A percentile compares a stretch with the other conserved stretches of the same genome.
These are phyloP conservation scores for Acronicta alni DNA, from an alignment of 2,888 invertebrate species.

Conservation along the genomic window DNA sequence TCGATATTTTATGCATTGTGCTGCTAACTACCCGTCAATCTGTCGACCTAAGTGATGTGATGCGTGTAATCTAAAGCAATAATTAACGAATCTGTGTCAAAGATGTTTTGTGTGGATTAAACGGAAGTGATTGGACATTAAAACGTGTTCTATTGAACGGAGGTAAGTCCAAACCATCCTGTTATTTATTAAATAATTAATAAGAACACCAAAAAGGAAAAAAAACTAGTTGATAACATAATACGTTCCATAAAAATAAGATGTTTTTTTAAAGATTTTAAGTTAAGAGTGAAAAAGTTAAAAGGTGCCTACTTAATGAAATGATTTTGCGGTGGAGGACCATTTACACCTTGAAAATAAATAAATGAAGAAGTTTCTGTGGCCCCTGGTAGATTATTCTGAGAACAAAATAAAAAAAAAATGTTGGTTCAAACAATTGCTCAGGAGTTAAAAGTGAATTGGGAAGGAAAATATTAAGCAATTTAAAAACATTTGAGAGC, in stretches of 20 bases:
- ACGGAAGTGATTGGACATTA: slow-evolving; percentile 62
- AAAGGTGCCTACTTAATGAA: neutral
- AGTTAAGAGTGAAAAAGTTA: neutral
- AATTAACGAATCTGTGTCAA: slow-evolving; percentile 60
- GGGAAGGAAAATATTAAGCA: slow-evolving; percentile 43
- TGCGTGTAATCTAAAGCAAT: slow-evolving; percentile 58
- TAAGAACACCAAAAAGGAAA: neutral
- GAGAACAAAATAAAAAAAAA: too few relatives aligned
- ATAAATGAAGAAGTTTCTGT: slow-evolving; percentile 6
- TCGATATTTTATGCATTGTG: slow-evolving; percentile 48
- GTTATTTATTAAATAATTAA: slow-evolving; percentile 37
- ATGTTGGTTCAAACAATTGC: too few relatives aligned
- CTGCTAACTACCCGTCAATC: slow-evolving; percentile 59
- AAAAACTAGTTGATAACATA: slow-evolving; percentile 29
- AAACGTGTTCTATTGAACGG: slow-evolving; percentile 55
- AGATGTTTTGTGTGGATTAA: slow-evolving; percentile 64
- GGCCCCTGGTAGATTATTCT: neutral
- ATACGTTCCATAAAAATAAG: slow-evolving; percentile 23
- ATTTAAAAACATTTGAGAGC: slow-evolving; percentile 57
- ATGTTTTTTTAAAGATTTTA: slow-evolving; percentile 14
- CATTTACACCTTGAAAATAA: neutral
- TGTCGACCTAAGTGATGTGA: slow-evolving; percentile 58
- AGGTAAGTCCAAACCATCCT: slow-evolving; percentile 58
- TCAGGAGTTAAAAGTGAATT: neutral
- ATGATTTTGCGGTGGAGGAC: neutral